These are phyloP conservation scores for Anolis sagrei DNA, from an alignment of 2,113 vertebrate genomes.

Conservation along the genomic window DNA sequence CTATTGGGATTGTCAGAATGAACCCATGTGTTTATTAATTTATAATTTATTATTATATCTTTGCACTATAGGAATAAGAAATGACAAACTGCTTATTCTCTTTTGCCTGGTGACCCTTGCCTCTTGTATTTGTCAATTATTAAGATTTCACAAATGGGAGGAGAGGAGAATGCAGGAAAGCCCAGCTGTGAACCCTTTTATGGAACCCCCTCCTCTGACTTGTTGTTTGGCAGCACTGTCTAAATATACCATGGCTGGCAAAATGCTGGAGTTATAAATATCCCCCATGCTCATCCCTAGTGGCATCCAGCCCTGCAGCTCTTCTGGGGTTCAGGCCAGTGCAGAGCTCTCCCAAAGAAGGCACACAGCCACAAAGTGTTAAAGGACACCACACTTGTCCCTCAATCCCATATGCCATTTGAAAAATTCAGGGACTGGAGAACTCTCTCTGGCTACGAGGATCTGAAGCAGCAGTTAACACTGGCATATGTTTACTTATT, in stretches of 20 bases:
- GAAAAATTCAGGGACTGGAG: background rate
- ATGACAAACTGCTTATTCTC: background rate
- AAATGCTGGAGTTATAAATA: conserved; percentile 36
- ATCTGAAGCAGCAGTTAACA: background rate
- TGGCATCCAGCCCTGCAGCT: conserved; percentile 9
- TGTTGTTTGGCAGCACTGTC: conserved; percentile 2
- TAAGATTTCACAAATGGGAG: background rate
- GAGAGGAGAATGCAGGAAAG: background rate
- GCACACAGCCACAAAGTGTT: background rate
- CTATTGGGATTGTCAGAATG: no score
- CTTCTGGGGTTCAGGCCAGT: background rate
- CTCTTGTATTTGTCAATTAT: background rate
- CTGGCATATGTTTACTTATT: background rate
- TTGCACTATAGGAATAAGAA: background rate
- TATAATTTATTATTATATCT: no score
- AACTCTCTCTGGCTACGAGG: background rate
- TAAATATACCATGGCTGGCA: conserved; percentile 35
- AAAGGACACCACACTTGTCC: background rate
- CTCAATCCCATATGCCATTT: background rate
- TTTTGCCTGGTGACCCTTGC: no score
- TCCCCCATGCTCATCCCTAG: background rate
- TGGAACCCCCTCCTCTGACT: background rate
- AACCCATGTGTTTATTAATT: no score
- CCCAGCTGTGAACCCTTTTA: background rate
- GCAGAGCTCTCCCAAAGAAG: background rate